Percentiles rank a stretch among this genome's conserved stretches.
These are phyloP conservation scores for Andrena hattorfiana DNA, from an alignment of 2,888 invertebrate genomes.

Conservation along the genomic window DNA sequence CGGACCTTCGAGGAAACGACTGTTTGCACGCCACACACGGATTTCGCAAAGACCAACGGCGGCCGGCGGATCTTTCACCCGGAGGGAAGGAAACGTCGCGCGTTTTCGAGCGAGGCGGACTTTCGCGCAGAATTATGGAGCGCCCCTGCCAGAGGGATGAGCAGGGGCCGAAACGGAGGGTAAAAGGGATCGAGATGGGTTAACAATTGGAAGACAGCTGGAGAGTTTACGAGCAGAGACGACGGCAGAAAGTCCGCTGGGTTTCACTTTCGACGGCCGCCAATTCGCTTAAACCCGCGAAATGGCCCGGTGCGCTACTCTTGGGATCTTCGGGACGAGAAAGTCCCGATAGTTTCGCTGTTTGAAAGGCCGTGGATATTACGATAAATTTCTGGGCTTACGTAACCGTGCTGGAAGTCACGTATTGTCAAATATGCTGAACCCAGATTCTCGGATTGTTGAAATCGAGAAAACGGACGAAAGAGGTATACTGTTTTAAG, in stretches of 20 bases:
- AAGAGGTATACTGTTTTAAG: conserved; percentile 9
- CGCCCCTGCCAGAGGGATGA: too few species aligned
- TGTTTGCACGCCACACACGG: conserved; percentile 28
- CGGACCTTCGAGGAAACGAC: conserved; percentile 51
- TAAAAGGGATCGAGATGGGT: background rate
- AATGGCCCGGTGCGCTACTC: conserved; percentile 30
- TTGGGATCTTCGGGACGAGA: conserved; percentile 71
- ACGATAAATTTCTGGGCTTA: conserved; percentile 61
- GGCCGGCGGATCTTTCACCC: conserved; percentile 5
- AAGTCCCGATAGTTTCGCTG: conserved; percentile 75
- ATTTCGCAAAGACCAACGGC: conserved; percentile 6
- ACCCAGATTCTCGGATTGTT: conserved; percentile 10
- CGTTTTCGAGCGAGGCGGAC: background rate
- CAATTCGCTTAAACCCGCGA: conserved; percentile 42
- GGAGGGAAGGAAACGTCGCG: too few species aligned
- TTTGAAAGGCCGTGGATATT: conserved; percentile 60
- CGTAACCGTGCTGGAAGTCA: conserved; percentile 54
- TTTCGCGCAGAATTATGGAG: too few species aligned
- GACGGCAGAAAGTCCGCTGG: conserved; percentile 30
- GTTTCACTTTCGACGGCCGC: conserved; percentile 68
- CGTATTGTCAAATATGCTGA: conserved; percentile 51
- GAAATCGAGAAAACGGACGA: conserved; percentile 6
- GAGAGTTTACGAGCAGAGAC: conserved; percentile 50
- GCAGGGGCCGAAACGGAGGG: too few species aligned
- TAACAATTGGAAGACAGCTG: conserved; percentile 41